Evolutionary conservation across 2,113 vertebrate species (phyloP), one percentile per base, ranked within the genome.

Genomic region (Pygoscelis adeliae): DNA sequence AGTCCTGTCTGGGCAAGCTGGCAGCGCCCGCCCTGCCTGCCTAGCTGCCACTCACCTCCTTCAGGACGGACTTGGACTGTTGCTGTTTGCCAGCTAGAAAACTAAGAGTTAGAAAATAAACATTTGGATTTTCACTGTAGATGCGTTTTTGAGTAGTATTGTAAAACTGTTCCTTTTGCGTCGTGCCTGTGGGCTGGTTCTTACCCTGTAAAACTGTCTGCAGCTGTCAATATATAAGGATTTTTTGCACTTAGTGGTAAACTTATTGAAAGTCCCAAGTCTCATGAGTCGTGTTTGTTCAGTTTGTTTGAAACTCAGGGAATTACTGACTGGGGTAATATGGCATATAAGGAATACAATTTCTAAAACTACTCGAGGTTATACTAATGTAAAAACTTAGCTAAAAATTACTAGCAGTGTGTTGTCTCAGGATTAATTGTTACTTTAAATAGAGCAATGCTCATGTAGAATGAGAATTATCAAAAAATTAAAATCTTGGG

Each of bases 281-380:
- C 49, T 61, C 46, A 32, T 66, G 49, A 38, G 10, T n/a, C 59
- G 16, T 56, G 26, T 62, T 23, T 29, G 15, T 55, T 90, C 26
- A 23, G 10, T 38, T 79, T 62, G 21, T 65, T 85, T 69, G 59
- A 83, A 59, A 49, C 15, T 65, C 9, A 5, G 15, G 14, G 38
- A 74, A 36, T 82, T 56, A 49, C 2, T 0, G 0, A 15, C 19
- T 79, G 15, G 10, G 21, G 15, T 89, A 40, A 50, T 67, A 6
- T 2, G 13, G 36, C 0, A 0, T 70, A 8, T 59, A 42, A 71
- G 38, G 25, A 72, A 30, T 53, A 79, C 5, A 32, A 16, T 55
- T 52, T 52, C 8, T 63, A 26, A 66, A 87, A 22, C 21, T 77
- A 29, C 20, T 42, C 1, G 1, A 34, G 6, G n/a, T 46, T 56